Evolutionary conservation across 2,797 vertebrate species (phyloP), one percentile per base, ranked within the genome.

Genomic region (Naso thynnoides): DNA sequence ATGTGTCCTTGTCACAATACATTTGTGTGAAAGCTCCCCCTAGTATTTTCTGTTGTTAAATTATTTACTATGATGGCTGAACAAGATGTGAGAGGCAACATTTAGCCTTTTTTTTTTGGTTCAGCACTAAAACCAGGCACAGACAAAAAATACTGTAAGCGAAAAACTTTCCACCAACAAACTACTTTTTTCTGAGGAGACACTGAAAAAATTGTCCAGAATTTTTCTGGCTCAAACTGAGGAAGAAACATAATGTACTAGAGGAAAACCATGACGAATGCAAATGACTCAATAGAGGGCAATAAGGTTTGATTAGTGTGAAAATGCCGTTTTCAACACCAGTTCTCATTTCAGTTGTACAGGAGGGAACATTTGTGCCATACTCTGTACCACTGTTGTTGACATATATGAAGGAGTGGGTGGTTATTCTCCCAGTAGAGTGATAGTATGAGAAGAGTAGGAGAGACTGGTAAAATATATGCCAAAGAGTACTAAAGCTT

Each of bases 21-120:
- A 10, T 11, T 4, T 29, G 41, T 33, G n/a, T 47, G 16, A 49
- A 74, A 31, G 49, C 50, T 39, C 33, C 9, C n/a, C 31, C 31
- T 33, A 33, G 31, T n/a, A 64, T 55, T 27, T 36, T 11, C 39
- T 44, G 3, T 0, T 7, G 24, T n/a, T 56, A 33, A 44, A 45
- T 49, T 58, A 47, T 79, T 73, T 33, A 83, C 18, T 67, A 39
- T 16, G 57, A 52, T 61, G 39, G 24, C 18, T 52, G 39, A 72
- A 26, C 69, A 58, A 47, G 3, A 5, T 18, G 23, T 48, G 21
- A 69, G 3, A 23, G 50, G 16, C 18, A 55, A 48, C 24, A 57
- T 21, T 36, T 36, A 24, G 14, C 5, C 13, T 5, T 15, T 45
- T 3, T 65, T n/a, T 69, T 60, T 50, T 14, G 2, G 59, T 33